phyloP scores from a whole-genome alignment of 2,888 invertebrate species.

The Isotomurus palustris region DNA sequence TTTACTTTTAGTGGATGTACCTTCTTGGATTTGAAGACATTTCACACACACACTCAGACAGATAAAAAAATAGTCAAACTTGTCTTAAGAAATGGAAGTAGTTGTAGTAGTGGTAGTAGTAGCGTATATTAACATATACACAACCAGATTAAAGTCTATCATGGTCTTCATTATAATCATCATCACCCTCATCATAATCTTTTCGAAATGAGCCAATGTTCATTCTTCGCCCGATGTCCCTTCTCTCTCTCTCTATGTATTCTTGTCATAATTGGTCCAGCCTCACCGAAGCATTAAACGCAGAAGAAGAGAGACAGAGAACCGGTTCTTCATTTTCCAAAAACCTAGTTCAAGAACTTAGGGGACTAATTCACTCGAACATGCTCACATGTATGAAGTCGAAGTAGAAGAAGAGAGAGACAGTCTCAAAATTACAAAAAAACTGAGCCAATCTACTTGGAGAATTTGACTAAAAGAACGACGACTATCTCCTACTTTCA shows the following conservation, averaged over 20 bases:
- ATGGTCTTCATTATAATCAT: neutral
- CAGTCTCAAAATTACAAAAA: too few species aligned
- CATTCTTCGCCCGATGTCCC: conserved; percentile 3
- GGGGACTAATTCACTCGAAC: too few species aligned
- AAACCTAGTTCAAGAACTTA: too few species aligned
- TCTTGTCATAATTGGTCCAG: conserved; percentile 12
- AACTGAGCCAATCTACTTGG: too few species aligned
- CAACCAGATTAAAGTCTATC: neutral
- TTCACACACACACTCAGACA: neutral
- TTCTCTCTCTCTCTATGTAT: neutral
- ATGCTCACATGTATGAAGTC: too few species aligned
- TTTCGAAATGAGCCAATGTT: neutral
- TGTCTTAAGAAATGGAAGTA: neutral
- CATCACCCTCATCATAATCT: neutral
- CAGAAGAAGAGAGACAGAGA: too few species aligned
- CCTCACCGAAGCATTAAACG: neutral
- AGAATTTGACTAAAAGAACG: too few species aligned
- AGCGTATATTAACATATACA: neutral
- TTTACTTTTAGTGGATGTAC: too few species aligned
- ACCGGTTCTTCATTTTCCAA: too few species aligned
- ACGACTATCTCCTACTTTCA: too few species aligned
- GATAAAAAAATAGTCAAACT: too few species aligned
- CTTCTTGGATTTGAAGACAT: neutral
- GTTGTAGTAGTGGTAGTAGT: neutral
- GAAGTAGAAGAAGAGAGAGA: too few species aligned